phyloP scores from a whole-genome alignment of 1,140 invertebrate species.

The Pteromalus puparum region DNA sequence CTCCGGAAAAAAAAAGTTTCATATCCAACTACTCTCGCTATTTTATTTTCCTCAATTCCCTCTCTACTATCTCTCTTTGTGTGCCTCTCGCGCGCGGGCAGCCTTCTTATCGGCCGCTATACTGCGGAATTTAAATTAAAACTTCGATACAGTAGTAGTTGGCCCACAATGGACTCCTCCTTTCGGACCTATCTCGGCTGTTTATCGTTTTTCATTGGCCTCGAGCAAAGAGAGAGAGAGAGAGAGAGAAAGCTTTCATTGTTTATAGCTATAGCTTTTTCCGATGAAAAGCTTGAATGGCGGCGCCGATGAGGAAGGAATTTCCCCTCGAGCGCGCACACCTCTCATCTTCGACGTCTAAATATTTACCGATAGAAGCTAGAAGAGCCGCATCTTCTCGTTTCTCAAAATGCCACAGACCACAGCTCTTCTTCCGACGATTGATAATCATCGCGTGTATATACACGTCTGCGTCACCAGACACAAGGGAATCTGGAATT shows the following conservation, averaged over 20 bases:
- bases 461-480: too few species aligned
- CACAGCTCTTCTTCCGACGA: neutral
- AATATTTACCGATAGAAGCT: neutral
- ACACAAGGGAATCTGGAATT: neutral
- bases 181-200: neutral
- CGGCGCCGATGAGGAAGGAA: neutral
- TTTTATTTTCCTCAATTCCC: neutral
- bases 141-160: conserved; percentile 1
- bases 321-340: neutral
- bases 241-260: neutral
- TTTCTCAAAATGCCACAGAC: too few species aligned
- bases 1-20: conserved; percentile 19
- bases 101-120: neutral
- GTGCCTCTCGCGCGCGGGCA: neutral
- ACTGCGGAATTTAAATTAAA: conserved; percentile 42
- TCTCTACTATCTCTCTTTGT: neutral
- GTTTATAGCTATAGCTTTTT: neutral
- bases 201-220: conserved; percentile 12
- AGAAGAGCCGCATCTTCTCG: neutral
- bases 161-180: neutral
- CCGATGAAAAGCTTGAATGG: neutral
- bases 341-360: neutral
- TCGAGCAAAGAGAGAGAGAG: neutral
- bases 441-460: neutral
- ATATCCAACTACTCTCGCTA: neutral